A percentile compares a stretch with the other conserved stretches of the same genome.
These are phyloP conservation scores for Drosophila koepferae DNA, from an alignment of 2,888 invertebrate genomes.

Conservation along the genomic window DNA sequence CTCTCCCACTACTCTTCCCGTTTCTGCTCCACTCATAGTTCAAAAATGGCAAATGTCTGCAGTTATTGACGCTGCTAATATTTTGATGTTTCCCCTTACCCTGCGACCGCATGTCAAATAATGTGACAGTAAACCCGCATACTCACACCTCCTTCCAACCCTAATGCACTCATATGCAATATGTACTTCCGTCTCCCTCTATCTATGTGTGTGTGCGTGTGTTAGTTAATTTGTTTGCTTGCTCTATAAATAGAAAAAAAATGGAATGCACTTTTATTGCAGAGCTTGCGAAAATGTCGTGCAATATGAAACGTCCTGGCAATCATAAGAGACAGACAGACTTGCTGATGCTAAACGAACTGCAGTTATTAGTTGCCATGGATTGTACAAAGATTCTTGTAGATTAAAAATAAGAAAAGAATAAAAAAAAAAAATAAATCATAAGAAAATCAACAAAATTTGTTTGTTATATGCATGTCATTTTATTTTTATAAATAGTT, in stretches of 20 bases:
- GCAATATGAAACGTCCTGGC: conserved; percentile 20
- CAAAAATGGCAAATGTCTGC: conserved; percentile 60
- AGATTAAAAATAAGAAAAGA: background rate
- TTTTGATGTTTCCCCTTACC: conserved; percentile 54
- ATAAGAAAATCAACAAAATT: background rate
- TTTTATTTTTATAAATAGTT: too few species aligned
- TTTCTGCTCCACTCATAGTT: conserved; percentile 29
- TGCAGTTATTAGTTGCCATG: conserved; percentile 3
- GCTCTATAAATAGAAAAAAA: conserved; percentile 32
- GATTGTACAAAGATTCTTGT: background rate
- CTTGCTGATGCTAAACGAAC: conserved; percentile 9
- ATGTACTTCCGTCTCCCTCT: background rate
- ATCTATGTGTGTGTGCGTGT: background rate
- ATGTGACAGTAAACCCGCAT: conserved; percentile 22
- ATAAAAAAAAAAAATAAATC: background rate
- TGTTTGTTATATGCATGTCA: too few species aligned
- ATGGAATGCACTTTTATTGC: conserved; percentile 64
- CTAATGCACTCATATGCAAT: background rate
- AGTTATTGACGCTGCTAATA: conserved; percentile 74
- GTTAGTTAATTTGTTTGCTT: conserved; percentile 41
- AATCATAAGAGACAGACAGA: conserved; percentile 20
- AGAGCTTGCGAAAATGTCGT: conserved; percentile 46
- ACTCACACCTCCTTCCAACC: background rate
- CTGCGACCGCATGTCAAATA: conserved; percentile 47
- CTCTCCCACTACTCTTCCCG: background rate